Evolutionary conservation across 2,113 vertebrate species (phyloP), one percentile per base, ranked within the genome.

Genomic region (Forbesichthys papilliferus): DNA sequence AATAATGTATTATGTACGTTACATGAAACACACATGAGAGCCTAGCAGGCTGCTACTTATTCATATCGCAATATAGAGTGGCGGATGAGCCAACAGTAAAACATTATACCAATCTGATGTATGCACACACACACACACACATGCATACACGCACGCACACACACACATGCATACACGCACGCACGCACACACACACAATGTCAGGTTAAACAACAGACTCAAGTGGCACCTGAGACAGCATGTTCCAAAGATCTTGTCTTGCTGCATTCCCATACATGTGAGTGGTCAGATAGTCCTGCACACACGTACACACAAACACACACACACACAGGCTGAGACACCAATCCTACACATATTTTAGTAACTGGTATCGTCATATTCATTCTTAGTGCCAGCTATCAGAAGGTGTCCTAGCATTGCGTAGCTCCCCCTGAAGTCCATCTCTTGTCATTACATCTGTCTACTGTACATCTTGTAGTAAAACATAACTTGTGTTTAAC

Each of bases 251-350:
- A 92, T 98, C 96, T 59, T 96, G 95, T 87, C 96, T 93, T 79
- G 93, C 96, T 54, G 96, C 96, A 78, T 98, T 98, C 77, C 96
- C 89, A 84, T 96, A 98, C 87, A 96, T 98, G 86, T 98, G 95
- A 89, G 95, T 95, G 83, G 93, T 95, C 91, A 98, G 91, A 78
- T 96, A 98, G 86, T 96, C 95, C 96, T 98, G 88, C 2, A 57
- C 5, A 57, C 20, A 33, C 16, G n/a, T n/a, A n/a, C n/a, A n/a
- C n/a, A n/a, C n/a, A n/a, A n/a, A 57, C 1, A 33, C 16, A 57
- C 58, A 42, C 57, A 36, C 27, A 34, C 12, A 34, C 58, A 60
- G 12, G 12, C 58, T 5, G 10, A 34, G 10, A 5, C 9, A 42
- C 58, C 4, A 42, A 42, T 6, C 4, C 36, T 42, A 42, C 36